Evolutionary conservation across 2,113 vertebrate genomes (phyloP), one percentile per base, ranked within the genome.

Genomic region (Cyprinodon tularosa): DNA sequence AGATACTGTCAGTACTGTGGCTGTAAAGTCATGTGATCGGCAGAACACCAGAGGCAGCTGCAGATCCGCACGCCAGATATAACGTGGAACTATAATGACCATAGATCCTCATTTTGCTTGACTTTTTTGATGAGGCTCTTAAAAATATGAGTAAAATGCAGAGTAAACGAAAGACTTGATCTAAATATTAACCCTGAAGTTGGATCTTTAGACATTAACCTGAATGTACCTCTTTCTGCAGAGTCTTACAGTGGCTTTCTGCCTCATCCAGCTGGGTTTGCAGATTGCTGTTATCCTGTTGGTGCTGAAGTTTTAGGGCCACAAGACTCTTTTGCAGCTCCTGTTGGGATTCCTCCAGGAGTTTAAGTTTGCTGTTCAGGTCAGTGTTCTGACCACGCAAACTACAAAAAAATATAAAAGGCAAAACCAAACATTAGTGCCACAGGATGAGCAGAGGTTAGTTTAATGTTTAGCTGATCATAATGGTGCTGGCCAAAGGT

Each of bases 181-280:
- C 38, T 44, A 62, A 29, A 7, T 74, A 14, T 42, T 42, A 59
- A 53, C 36, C 76, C 44, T 66, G 36, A 65, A 15, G 15, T 11
- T 69, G 45, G 72, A 36, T 4, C 44, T 48, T 38, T 10, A 74
- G 44, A 69, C 36, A 20, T 20, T 64, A 12, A 44, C 40, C 9
- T 50, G 70, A 48, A 42, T 39, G 87, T 91, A 98, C 98, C 96
- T 99, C 97, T 93, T 93, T 97, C 91, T 97, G 96, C 87, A 96
- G 94, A 84, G 95, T 93, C 91, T 95, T 94, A 89, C 95, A 96
- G 92, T 93, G 94, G 85, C 87, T 94, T 82, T 96, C 95, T 75
- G 96, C 96, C 75, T 96, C 96, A 80, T 93, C 95, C 91, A 98
- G 95, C 62, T 97, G 96, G 78, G 85, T 93, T 90, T 97, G 97